phyloP scores from a whole-genome alignment of 2,888 invertebrate genomes.

The Lypha dubia region DNA sequence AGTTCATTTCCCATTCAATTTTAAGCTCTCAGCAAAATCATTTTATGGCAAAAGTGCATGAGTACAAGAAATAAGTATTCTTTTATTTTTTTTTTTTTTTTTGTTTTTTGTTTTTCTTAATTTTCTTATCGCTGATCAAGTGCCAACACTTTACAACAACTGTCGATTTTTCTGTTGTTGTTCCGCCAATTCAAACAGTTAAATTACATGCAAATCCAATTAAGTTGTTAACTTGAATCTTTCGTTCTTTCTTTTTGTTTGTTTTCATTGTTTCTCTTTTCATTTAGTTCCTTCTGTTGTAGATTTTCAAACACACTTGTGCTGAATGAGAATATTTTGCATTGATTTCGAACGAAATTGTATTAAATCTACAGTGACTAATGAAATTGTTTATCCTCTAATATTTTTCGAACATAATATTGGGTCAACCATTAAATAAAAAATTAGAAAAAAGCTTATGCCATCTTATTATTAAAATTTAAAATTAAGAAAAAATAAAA shows the following conservation, averaged over 20 bases:
- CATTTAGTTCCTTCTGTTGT: neutral
- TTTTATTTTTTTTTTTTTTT: constrained; percentile 72
- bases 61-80: constrained; percentile 5
- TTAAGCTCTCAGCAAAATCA: neutral
- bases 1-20: constrained; percentile 54
- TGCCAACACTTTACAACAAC: constrained; percentile 77
- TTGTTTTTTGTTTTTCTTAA: constrained; percentile 72
- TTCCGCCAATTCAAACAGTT: constrained; percentile 80
- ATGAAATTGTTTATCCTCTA: neutral
- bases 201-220: constrained; percentile 82
- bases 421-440: too few relatives aligned
- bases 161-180: constrained; percentile 79
- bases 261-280: constrained; percentile 11
- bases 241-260: constrained; percentile 63
- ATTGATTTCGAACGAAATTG: constrained; percentile 40
- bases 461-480: too few relatives aligned
- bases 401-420: too few relatives aligned
- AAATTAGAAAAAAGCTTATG: too few relatives aligned
- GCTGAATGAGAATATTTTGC: constrained; percentile 34
- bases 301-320: constrained; percentile 22
- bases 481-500: neutral
- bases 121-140: constrained; percentile 75
- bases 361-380: constrained; percentile 28
- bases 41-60: constrained; percentile 16
- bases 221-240: constrained; percentile 78